A percentile compares a stretch with the other conserved stretches of the same genome.
Conservation (phyloP, 2,797 vertebrate genomes). For the Rhinichthys osculus region DNA sequence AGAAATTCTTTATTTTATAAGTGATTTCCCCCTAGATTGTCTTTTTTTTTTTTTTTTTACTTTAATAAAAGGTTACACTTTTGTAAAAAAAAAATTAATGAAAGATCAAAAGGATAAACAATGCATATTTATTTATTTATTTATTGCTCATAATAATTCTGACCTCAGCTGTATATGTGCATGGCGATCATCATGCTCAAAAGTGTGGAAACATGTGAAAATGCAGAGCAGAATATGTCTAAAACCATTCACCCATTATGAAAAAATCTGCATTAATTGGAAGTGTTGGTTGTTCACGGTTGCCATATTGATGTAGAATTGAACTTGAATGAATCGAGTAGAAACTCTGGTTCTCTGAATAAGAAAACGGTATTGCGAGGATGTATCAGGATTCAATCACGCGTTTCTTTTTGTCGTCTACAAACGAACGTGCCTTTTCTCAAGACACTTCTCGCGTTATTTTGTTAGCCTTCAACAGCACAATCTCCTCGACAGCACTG, state of each 20-base stretch:
- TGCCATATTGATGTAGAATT: neutral
- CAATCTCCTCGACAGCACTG: slow-evolving; percentile 28
- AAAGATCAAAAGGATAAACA: neutral
- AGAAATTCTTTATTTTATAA: no score
- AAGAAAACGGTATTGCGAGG: neutral
- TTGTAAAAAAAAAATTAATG: neutral
- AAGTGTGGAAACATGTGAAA: neutral
- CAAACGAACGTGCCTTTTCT: slow-evolving; percentile 79
- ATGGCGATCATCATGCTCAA: neutral
- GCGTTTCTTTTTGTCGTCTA: slow-evolving; percentile 52
- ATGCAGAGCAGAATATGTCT: neutral
- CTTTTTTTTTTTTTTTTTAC: neutral
- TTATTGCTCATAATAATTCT: neutral
- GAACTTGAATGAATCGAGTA: neutral
- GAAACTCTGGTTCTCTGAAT: neutral
- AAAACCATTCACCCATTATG: neutral
- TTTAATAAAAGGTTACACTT: neutral
- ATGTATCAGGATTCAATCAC: slow-evolving; percentile 49
- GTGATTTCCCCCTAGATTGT: no score
- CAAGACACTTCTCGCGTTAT: slow-evolving; percentile 62
- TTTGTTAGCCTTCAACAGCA: slow-evolving; percentile 61
- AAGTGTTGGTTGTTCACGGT: neutral
- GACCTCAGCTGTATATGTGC: neutral
- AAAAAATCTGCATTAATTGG: neutral
- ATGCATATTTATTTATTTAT: neutral